These are phyloP conservation scores for Athripsodes cinereus DNA, from an alignment of 2,888 invertebrate genomes.

Conservation along the genomic window DNA sequence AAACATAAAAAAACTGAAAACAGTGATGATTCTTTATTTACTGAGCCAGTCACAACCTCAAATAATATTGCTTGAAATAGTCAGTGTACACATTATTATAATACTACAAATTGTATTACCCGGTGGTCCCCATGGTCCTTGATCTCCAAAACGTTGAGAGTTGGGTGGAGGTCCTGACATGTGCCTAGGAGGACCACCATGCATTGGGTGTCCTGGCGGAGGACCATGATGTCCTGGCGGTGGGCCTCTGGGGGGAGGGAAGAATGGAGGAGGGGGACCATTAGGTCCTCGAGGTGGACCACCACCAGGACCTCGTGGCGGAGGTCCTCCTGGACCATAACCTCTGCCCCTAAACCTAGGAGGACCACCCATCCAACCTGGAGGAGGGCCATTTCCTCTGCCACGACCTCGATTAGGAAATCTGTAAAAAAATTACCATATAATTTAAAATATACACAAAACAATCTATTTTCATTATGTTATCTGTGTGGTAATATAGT, in stretches of 20 bases:
- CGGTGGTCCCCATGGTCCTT: constrained; percentile 25
- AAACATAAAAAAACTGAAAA: too few relatives aligned
- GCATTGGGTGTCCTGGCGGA: constrained; percentile 40
- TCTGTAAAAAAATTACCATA: constrained; percentile 4
- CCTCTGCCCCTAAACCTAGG: constrained; percentile 63
- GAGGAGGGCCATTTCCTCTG: constrained; percentile 41
- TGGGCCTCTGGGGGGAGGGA: constrained; percentile 35
- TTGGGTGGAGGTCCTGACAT: constrained; percentile 43
- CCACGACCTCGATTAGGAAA: constrained; percentile 14
- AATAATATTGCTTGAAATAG: too few relatives aligned
- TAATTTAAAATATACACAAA: too few relatives aligned
- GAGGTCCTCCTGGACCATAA: constrained; percentile 53
- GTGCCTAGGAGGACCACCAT: constrained; percentile 42
- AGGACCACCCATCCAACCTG: constrained; percentile 38
- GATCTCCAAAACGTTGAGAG: constrained; percentile 38
- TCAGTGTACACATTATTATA: too few relatives aligned
- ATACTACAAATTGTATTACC: too few relatives aligned
- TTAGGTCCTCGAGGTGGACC: not conserved
- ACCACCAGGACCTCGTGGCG: constrained; percentile 45
- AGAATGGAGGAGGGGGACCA: constrained; percentile 33
- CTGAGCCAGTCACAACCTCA: too few relatives aligned
- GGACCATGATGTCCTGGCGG: constrained; percentile 42
- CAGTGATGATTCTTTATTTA: too few relatives aligned
- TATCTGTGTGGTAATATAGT: too few relatives aligned
- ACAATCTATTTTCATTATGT: too few relatives aligned